phyloP scores from a whole-genome alignment of 2,797 vertebrate species.

The Choloepus didactylus region DNA sequence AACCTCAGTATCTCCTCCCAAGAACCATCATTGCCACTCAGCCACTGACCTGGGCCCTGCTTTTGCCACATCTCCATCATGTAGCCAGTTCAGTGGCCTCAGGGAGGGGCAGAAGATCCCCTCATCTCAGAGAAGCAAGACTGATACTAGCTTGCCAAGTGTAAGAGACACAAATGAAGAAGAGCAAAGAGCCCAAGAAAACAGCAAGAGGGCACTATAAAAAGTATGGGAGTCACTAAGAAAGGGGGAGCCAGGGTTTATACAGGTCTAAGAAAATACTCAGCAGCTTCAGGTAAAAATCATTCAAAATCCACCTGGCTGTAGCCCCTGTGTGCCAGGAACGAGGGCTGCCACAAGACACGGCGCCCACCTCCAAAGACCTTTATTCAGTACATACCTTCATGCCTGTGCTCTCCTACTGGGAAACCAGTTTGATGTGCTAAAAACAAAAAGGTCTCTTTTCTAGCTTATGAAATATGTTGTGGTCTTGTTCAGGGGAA shows the following conservation, averaged over 20 bases:
- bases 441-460: slow-evolving; percentile 52
- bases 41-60: background rate
- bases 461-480: slow-evolving; percentile 3
- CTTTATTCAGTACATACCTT: background rate
- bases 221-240: background rate
- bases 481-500: slow-evolving; percentile 7
- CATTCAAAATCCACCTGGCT: background rate
- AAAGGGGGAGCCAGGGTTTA: slow-evolving; percentile 18
- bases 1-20: background rate
- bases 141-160: slow-evolving; percentile 31
- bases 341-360: background rate
- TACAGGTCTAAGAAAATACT: slow-evolving; percentile 18
- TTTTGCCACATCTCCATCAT: slow-evolving; percentile 47
- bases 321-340: background rate
- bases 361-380: background rate
- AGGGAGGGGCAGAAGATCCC: slow-evolving; percentile 10
- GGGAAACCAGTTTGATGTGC: slow-evolving; percentile 36
- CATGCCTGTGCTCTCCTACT: slow-evolving; percentile 35
- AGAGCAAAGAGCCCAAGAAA: slow-evolving; percentile 15
- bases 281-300: slow-evolving; percentile 34
- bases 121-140: slow-evolving; percentile 62
- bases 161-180: slow-evolving; percentile 38
- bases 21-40: background rate
- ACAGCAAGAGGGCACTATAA: background rate
- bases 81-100: slow-evolving; percentile 35